Evolutionary conservation across 2,888 invertebrate genomes (phyloP).

Genomic region (Abrostola triplasia): DNA sequence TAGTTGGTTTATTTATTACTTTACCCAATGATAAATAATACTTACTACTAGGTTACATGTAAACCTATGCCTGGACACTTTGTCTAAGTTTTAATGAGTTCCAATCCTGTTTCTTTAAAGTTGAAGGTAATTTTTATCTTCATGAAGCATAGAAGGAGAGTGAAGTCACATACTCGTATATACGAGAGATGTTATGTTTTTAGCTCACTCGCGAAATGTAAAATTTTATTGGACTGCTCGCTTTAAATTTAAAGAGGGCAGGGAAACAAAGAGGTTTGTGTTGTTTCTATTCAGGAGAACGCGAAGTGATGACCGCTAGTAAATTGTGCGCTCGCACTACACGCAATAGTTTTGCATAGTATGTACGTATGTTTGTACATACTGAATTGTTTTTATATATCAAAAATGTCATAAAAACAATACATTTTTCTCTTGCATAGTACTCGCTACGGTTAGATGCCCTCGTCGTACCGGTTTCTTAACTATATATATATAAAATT

Average conservation of each 20-base stretch:
- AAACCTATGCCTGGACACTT: background rate
- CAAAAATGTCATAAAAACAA: too few relatives aligned
- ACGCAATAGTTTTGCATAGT: constrained; percentile 15
- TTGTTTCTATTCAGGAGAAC: constrained; percentile 23
- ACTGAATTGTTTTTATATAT: too few relatives aligned
- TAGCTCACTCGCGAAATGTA: constrained; percentile 33
- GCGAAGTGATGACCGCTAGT: constrained; percentile 13
- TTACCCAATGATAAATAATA: background rate
- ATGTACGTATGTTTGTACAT: background rate
- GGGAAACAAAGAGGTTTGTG: constrained; percentile 35
- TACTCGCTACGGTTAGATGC: constrained; percentile 53
- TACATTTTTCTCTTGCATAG: constrained; percentile 51
- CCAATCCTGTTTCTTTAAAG: constrained; percentile 1
- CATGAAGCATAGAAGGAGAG: constrained; percentile 20
- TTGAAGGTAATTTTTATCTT: constrained; percentile 12
- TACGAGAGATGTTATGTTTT: constrained; percentile 23
- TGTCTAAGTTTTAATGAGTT: constrained; percentile 1
- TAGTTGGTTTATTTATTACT: background rate
- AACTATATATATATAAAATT: too few relatives aligned
- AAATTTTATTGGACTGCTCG: constrained; percentile 39
- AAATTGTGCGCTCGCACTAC: constrained; percentile 1
- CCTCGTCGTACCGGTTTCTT: constrained; percentile 59
- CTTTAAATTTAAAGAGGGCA: constrained; percentile 39
- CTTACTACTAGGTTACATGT: background rate
- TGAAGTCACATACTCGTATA: constrained; percentile 29